phyloP scores from a whole-genome alignment of 2,888 invertebrate genomes.

The Lycaena phlaeas region DNA sequence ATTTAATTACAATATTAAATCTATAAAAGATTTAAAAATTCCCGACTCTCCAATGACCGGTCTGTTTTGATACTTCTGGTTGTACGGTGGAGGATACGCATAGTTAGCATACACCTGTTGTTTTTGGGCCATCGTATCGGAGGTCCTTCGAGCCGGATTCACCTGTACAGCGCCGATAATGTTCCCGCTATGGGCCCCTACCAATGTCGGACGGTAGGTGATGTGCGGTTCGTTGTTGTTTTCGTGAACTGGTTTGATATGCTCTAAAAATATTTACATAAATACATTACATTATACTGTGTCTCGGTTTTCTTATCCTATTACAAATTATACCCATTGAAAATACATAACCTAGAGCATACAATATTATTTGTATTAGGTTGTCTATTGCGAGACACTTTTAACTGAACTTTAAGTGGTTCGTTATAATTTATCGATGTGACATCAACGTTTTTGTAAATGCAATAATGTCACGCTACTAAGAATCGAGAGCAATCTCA shows the following conservation, averaged over 20 bases:
- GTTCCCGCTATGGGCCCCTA: slow-evolving; percentile 44
- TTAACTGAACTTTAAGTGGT: no score
- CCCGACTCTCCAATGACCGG: slow-evolving; percentile 29
- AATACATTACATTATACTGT: no score
- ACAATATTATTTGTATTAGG: no score
- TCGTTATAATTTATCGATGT: no score
- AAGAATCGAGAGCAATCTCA: no score
- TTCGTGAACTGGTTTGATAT: slow-evolving; percentile 55
- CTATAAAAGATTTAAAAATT: slow-evolving; percentile 51
- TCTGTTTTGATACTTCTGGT: slow-evolving; percentile 19
- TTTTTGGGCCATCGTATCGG: not conserved
- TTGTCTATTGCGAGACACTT: no score
- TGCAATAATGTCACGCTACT: no score
- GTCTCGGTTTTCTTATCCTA: no score
- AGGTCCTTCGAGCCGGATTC: slow-evolving; percentile 22
- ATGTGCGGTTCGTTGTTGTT: slow-evolving; percentile 27
- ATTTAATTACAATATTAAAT: slow-evolving; percentile 49
- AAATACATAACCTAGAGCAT: no score
- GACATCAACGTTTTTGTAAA: no score
- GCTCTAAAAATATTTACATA: no score
- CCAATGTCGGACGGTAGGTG: slow-evolving; percentile 40
- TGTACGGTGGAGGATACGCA: not conserved
- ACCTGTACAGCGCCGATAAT: slow-evolving; percentile 42
- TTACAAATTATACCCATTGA: no score
- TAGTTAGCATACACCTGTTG: not conserved